Evolutionary conservation across 2,888 invertebrate species (phyloP), one percentile per base, ranked within the genome.

Genomic region (Apotomis capreana): DNA sequence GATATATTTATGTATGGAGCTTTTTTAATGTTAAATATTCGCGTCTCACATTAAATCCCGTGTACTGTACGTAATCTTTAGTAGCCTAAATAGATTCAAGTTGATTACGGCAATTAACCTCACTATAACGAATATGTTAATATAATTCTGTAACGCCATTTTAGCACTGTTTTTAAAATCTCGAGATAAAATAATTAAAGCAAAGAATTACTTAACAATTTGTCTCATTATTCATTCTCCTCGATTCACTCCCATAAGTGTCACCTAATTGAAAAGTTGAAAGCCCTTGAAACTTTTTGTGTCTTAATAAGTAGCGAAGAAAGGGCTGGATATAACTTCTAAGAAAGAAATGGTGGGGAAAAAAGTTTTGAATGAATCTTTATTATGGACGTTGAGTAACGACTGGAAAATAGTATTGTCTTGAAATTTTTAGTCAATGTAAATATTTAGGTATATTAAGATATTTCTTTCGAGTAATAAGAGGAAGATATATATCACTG

Each of bases 221-320:
- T 68, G 59, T 57, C 49, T 26, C 67, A 55, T 67, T 37, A 67
- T 52, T 57, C 71, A 68, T 71, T 68, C 51, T 70, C 57, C 57
- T 57, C 51, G 58, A 40, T 44, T 52, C 67, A 62, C 67, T 61
- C 57, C 57, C 71, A 68, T 71, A 62, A 68, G 70, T 71, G 67
- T 71, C 67, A 40, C 67, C 61, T 71, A 71, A 71, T 71, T 71
- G 70, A 71, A 71, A 67, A 71, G 70, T 71, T 71, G 40, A 54
- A 26, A 60, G 60, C 61, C 67, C 70, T 71, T 51, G 57, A 71
- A 71, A 71, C 61, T 67, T 71, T 71, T 71, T 57, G 61, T 71
- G 61, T 67, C 49, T 67, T 67, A 61, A 61, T 70, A 70, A 70
- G 70, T 67, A 65, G 61, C 67, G 55, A 37, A n/a, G 67, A 71